A percentile compares a stretch with the other conserved stretches of the same genome.
These are phyloP conservation scores for Zoanthus gigantus DNA, from an alignment of 92 coral and sea anemone genomes.

Conservation along the genomic window DNA sequence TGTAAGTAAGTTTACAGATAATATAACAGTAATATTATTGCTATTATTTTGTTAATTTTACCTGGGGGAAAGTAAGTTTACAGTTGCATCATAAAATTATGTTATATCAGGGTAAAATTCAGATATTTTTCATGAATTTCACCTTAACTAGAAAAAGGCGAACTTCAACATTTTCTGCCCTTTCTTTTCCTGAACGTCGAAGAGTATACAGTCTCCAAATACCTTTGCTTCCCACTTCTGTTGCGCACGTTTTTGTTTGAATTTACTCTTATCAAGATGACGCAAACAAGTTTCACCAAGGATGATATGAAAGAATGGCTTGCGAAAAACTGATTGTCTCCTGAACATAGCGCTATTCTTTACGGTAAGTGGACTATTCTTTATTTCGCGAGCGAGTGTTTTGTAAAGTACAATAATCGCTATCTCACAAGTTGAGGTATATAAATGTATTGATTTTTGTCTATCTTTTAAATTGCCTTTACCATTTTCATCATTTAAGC, in stretches of 20 bases:
- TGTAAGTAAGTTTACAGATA: neutral
- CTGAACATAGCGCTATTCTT: neutral
- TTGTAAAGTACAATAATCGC: no score
- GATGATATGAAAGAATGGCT: neutral
- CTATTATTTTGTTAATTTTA: no score
- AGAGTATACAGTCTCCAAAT: neutral
- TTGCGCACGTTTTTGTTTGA: neutral
- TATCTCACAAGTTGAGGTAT: no score
- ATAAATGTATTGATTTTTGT: no score
- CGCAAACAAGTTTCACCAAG: neutral
- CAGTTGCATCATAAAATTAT: neutral
- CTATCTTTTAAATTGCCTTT: no score
- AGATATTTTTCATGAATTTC: neutral
- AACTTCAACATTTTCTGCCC: neutral
- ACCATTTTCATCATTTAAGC: no score
- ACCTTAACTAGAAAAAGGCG: neutral
- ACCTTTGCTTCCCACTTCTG: neutral
- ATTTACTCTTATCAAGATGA: neutral
- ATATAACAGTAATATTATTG: neutral
- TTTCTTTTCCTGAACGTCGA: neutral
- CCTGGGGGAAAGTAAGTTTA: neutral
- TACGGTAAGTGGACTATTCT: neutral
- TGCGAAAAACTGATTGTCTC: neutral
- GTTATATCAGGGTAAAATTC: neutral
- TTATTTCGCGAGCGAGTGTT: no score